Evolutionary conservation across 2,113 vertebrate species (phyloP).

Genomic region (Prionailurus viverrinus): DNA sequence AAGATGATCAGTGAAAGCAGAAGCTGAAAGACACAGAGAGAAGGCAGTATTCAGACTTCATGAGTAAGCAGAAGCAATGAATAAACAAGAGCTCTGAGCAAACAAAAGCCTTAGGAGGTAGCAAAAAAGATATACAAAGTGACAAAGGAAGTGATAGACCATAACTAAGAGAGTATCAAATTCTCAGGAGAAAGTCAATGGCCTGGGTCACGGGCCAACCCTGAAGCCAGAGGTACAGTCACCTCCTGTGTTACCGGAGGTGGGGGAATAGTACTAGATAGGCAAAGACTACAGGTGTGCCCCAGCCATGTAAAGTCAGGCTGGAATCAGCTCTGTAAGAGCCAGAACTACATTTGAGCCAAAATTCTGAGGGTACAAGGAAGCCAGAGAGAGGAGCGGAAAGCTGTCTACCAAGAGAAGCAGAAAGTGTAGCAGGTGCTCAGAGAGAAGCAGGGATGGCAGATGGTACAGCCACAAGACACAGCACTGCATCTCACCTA

Average conservation of each 20-base stretch:
- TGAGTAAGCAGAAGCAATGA: conserved; percentile 59
- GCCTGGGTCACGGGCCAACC: background rate
- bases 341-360: conserved; percentile 17
- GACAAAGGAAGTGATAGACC: background rate
- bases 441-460: background rate
- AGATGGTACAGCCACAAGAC: background rate
- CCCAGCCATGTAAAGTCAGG: background rate
- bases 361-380: background rate
- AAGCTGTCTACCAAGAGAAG: conserved; percentile 58
- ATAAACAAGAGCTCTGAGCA: conserved; percentile 60
- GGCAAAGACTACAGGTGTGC: background rate
- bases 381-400: conserved; percentile 60
- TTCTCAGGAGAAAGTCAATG: background rate
- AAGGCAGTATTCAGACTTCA: conserved; percentile 35
- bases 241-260: background rate
- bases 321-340: background rate
- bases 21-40: background rate
- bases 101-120: conserved; percentile 33
- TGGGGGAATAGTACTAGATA: background rate
- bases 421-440: background rate
- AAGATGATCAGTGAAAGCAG: conserved; percentile 8
- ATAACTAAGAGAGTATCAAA: background rate
- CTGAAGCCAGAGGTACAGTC: background rate
- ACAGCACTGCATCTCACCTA: background rate
- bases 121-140: conserved; percentile 22